Percentiles rank a stretch among this genome's conserved stretches.
These are phyloP conservation scores for Conger conger DNA, from an alignment of 2,113 vertebrate genomes.

Conservation along the genomic window DNA sequence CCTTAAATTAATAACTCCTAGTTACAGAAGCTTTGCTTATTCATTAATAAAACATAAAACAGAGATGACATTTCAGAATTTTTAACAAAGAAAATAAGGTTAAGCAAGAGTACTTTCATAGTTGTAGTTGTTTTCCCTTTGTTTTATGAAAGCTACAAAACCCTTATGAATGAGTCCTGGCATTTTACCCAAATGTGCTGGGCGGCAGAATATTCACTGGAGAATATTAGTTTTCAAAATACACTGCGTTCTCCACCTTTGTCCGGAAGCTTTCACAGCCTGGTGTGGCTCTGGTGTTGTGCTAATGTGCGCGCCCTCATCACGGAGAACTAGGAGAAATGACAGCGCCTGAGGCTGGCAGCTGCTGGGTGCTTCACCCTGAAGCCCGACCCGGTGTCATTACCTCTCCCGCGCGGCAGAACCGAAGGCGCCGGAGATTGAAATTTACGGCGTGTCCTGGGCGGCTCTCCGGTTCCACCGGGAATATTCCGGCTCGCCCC, in stretches of 20 bases:
- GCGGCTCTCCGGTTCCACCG: not conserved
- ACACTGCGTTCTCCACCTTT: not conserved
- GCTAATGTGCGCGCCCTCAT: not conserved
- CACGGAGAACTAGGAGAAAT: not conserved
- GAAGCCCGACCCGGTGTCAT: not conserved
- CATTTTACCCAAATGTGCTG: not conserved
- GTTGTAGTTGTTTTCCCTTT: not conserved
- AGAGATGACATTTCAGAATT: not conserved
- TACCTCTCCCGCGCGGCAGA: not conserved
- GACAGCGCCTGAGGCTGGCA: not conserved
- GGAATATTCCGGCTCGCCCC: slow-evolving; percentile 13
- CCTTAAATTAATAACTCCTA: not conserved
- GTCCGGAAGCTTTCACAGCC: not conserved
- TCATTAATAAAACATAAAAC: not conserved
- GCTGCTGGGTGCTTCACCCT: not conserved
- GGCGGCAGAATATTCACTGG: not conserved
- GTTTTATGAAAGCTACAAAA: too few species aligned
- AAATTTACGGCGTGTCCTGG: not conserved
- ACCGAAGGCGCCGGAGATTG: not conserved
- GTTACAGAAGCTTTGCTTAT: not conserved
- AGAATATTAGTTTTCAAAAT: not conserved
- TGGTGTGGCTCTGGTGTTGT: not conserved
- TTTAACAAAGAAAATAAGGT: not conserved
- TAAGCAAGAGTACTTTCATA: not conserved
- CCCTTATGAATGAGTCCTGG: not conserved